Evolutionary conservation across 2,888 invertebrate species (phyloP), one percentile per base, ranked within the genome.

Genomic region (Agrotis exclamationis): DNA sequence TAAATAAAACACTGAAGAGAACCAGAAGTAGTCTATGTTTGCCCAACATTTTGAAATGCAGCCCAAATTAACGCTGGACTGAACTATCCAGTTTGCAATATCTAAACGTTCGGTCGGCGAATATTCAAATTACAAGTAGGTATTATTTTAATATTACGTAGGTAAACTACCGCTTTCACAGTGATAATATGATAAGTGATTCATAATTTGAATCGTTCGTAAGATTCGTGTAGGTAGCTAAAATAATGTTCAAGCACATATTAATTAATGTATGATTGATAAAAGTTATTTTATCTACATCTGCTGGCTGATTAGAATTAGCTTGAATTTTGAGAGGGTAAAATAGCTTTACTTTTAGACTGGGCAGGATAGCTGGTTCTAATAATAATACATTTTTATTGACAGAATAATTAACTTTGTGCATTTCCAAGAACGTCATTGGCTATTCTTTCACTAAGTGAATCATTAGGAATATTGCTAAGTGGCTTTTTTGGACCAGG

Each of bases 171-270:
- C 7, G n/a, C 22, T 62, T n/a, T n/a, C 24, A 56, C 28, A 28
- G 16, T 68, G 11, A 20, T 75, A 39, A 50, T 75, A 74, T 70
- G 57, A 20, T 77, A 77, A 77, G 28, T 62, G 39, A 71, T 78
- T 78, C 57, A 70, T 53, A 33, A 57, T 63, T 76, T 76, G 20
- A 53, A 24, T 39, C 2, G 16, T 47, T 48, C 33, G 44, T 45
- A 28, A 50, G 18, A 20, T 13, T 20, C 0, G 16, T 4, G 22
- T 18, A n/a, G 14, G 13, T 70, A 53, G 18, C 44, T 57, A 47
- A 45, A 57, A 65, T 65, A 45, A 39, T 39, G 39, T 39, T 39
- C 39, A 11, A 39, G 39, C 11, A 11, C 39, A 39, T 39, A 39
- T 11, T 39, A 39, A 11, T 39, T 39, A 39, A 11, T 39, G 39